These are phyloP conservation scores for Corythornis vintsioides DNA, from an alignment of 2,113 vertebrate genomes.

Conservation along the genomic window DNA sequence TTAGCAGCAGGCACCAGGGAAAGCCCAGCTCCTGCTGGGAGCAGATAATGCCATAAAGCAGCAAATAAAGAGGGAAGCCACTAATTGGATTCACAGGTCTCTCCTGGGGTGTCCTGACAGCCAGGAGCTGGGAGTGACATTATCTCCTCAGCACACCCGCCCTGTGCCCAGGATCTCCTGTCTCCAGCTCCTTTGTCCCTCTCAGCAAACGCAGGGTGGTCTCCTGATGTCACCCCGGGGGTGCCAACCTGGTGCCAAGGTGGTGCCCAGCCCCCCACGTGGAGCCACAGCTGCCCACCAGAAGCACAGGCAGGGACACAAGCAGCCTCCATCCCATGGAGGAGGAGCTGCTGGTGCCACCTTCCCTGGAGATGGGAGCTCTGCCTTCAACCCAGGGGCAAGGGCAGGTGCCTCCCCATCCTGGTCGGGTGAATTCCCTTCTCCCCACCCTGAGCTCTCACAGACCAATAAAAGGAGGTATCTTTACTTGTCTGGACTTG, in stretches of 20 bases:
- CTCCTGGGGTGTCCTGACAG: neutral
- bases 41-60: conserved; percentile 9
- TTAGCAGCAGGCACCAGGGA: conserved; percentile 12
- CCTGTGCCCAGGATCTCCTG: neutral
- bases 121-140: neutral
- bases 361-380: neutral
- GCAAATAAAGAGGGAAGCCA: conserved; percentile 26
- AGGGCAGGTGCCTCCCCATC: neutral
- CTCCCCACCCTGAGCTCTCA: neutral
- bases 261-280: too few species aligned
- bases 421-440: neutral
- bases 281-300: too few species aligned
- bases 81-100: conserved; percentile 32
- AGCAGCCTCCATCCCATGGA: neutral
- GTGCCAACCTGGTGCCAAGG: neutral
- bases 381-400: neutral
- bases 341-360: neutral
- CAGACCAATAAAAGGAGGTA: neutral
- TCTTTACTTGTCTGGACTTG: neutral
- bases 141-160: neutral
- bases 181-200: neutral
- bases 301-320: too few species aligned
- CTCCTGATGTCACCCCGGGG: rapidly evolving
- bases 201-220: neutral
- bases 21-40: neutral